Evolutionary conservation across 1,140 invertebrate species (phyloP), one percentile per base, ranked within the genome.

Genomic region (Heterodera carotae): DNA sequence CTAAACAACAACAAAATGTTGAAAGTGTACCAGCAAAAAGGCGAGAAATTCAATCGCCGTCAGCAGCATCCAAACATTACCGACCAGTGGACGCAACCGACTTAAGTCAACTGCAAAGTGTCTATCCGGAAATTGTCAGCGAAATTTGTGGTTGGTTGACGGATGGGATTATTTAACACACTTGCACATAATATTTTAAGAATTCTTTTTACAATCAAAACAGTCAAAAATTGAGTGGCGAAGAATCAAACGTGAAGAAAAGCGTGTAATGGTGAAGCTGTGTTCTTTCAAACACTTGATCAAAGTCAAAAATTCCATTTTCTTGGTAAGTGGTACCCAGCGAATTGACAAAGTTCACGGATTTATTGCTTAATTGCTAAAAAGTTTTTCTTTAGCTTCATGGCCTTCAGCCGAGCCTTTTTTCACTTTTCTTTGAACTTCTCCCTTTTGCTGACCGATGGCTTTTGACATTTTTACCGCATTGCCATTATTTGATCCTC

Each of bases 341-440:
- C 15, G 29, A 22, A n/a, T n/a, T n/a, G n/a, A n/a, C n/a, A n/a
- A n/a, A n/a, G n/a, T n/a, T n/a, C n/a, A n/a, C n/a, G n/a, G n/a
- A n/a, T n/a, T n/a, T n/a, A n/a, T n/a, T n/a, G n/a, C n/a, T n/a
- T n/a, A n/a, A 56, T 36, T 76, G 12, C 33, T 71, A 22, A n/a
- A 36, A 0, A 33, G 25, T 15, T 78, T 10, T 2, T 3, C 25
- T 78, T 67, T n/a, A 78, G 77, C 27, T 78, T 8, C 66, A 68
- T 34, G 78, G 78, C 22, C 76, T 79, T 34, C 53, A 60, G 48
- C 78, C 78, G 22, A 80, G 78, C 60, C 67, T 79, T 43, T 79
- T 79, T 48, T 56, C 78, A 18, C 56, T 79, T 12, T 69, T 79
- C 25, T 79, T 79, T 48, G 78, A 76, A 29, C n/a, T 75, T 25